These are phyloP conservation scores for Cynocephalus volans DNA, from an alignment of 2,113 vertebrate genomes.

Conservation along the genomic window DNA sequence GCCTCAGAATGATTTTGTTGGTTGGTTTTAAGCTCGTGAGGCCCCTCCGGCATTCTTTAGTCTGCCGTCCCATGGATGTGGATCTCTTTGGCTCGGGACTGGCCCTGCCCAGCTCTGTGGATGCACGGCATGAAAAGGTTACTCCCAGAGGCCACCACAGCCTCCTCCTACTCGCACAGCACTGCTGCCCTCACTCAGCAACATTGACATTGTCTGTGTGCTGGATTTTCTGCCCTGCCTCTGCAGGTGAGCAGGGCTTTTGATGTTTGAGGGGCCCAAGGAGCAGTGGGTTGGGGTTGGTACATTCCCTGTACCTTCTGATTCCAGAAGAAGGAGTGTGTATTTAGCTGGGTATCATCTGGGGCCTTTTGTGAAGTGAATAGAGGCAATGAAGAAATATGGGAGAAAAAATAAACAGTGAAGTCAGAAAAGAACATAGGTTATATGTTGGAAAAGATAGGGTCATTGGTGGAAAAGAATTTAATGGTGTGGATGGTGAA, in stretches of 20 bases:
- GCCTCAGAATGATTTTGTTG: conserved; percentile 16
- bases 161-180: not conserved
- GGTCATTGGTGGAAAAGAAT: not conserved
- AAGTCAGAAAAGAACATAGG: not conserved
- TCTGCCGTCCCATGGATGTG: rapidly evolving
- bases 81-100: not conserved
- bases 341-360: not conserved
- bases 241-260: not conserved
- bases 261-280: not conserved
- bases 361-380: not conserved
- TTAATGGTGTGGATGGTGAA: not conserved
- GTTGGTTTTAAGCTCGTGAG: not conserved
- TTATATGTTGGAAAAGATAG: not conserved
- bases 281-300: not conserved
- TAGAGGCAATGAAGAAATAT: not conserved
- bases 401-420: not conserved
- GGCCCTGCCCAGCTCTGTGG: not conserved
- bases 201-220: rapidly evolving
- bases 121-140: not conserved
- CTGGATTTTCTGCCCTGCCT: not conserved
- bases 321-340: not conserved
- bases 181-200: rapidly evolving
- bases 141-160: not conserved
- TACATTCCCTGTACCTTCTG: rapidly evolving
- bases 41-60: not conserved